phyloP scores from a whole-genome alignment of 1,140 invertebrate genomes.

The Zeugodacus cucurbitae region DNA sequence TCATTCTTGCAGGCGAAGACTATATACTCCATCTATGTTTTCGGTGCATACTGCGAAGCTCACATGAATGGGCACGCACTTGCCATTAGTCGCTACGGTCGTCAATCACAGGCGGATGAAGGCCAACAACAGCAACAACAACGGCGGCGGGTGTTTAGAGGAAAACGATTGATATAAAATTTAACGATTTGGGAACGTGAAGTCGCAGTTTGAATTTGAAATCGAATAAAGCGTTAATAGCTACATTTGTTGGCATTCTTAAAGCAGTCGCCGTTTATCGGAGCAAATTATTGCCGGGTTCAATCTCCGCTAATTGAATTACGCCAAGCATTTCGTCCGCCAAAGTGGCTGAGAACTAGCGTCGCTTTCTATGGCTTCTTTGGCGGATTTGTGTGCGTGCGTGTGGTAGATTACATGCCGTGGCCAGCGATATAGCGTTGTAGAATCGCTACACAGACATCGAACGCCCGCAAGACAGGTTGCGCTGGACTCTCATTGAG shows the following conservation, averaged over 20 bases:
- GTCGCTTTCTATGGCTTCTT: background rate
- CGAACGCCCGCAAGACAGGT: background rate
- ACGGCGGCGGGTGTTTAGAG: background rate
- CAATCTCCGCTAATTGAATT: slow-evolving; percentile 30
- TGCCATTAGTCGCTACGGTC: background rate
- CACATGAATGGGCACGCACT: background rate
- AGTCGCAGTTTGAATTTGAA: background rate
- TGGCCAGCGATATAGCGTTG: background rate
- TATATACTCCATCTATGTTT: background rate
- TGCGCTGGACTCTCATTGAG: background rate
- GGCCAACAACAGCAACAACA: background rate
- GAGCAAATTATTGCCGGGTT: background rate
- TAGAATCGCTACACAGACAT: background rate
- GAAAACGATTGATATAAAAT: background rate
- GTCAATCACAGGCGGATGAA: background rate
- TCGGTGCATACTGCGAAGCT: background rate
- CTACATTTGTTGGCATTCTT: background rate
- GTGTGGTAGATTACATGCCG: background rate
- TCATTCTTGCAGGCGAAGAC: background rate
- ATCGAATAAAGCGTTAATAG: background rate
- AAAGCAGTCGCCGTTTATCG: background rate
- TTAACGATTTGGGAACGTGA: background rate
- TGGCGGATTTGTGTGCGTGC: background rate
- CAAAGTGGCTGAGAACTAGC: background rate
- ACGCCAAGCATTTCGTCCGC: background rate